These are phyloP conservation scores for Tadarida brasiliensis DNA, from an alignment of 2,797 vertebrate genomes.

Conservation along the genomic window DNA sequence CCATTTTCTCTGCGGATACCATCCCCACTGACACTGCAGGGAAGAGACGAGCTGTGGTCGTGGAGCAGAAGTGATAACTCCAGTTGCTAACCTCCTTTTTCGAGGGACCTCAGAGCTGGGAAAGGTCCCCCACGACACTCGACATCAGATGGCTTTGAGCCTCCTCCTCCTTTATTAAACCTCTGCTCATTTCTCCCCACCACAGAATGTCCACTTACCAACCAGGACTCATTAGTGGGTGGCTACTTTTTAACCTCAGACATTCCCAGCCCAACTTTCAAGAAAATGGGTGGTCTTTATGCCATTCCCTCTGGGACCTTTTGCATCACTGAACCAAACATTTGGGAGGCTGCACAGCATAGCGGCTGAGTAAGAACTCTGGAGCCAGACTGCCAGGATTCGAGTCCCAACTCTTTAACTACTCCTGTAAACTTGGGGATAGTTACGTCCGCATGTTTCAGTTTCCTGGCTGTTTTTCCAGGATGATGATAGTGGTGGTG, in stretches of 20 bases:
- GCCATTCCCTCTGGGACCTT: background rate
- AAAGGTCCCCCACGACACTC: background rate
- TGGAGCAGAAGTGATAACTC: background rate
- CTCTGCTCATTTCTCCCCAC: background rate
- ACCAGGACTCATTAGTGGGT: background rate
- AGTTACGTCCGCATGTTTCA: background rate
- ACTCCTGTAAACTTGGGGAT: background rate
- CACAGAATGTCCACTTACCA: background rate
- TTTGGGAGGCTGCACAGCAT: background rate
- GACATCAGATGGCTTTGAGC: background rate
- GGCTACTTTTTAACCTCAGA: conserved; percentile 21
- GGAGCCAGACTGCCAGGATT: background rate
- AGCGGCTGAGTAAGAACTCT: background rate
- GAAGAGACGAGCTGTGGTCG: background rate
- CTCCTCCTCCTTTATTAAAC: background rate
- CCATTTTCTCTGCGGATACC: conserved; percentile 5
- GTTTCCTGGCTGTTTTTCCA: background rate
- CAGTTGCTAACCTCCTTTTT: background rate
- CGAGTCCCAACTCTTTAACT: background rate
- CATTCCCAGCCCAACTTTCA: background rate
- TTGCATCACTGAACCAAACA: background rate
- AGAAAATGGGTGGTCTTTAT: background rate
- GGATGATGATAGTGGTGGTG: background rate
- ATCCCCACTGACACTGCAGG: background rate
- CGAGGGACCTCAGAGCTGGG: background rate